These are phyloP conservation scores for Gavia stellata DNA, from an alignment of 2,113 vertebrate species.

Conservation along the genomic window DNA sequence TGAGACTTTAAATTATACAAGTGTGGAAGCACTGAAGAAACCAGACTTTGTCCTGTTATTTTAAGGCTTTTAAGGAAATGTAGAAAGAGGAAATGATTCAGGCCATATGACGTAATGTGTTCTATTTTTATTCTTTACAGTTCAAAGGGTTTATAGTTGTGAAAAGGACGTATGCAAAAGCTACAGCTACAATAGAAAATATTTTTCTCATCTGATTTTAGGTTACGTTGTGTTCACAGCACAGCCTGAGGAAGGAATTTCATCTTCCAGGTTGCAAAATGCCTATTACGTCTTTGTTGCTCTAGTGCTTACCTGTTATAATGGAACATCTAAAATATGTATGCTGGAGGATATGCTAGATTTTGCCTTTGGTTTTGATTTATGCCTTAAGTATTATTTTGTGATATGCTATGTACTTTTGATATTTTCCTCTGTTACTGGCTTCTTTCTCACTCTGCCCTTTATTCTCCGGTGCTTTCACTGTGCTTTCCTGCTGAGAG, in stretches of 20 bases:
- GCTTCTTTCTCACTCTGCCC: neutral
- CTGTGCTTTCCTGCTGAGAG: neutral
- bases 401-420: neutral
- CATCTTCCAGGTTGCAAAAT: neutral
- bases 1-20: neutral
- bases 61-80: constrained; percentile 67
- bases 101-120: constrained; percentile 54
- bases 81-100: constrained; percentile 71
- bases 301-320: neutral
- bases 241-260: neutral
- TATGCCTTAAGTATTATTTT: neutral
- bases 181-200: neutral
- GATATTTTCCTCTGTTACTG: neutral
- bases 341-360: neutral
- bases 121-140: constrained; percentile 77
- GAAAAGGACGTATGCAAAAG: constrained; percentile 62
- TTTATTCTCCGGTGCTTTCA: neutral
- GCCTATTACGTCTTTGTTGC: neutral
- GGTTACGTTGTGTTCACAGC: neutral
- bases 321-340: neutral
- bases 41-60: constrained; percentile 63
- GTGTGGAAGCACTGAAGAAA: constrained; percentile 20
- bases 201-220: neutral
- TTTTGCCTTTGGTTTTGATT: neutral
- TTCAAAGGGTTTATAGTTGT: constrained; percentile 56